Percentiles rank a stretch among this genome's conserved stretches.
These are phyloP conservation scores for Geodia barretti DNA, from an alignment of 37 sponge, comb jelly and placozoan species.

Conservation along the genomic window DNA sequence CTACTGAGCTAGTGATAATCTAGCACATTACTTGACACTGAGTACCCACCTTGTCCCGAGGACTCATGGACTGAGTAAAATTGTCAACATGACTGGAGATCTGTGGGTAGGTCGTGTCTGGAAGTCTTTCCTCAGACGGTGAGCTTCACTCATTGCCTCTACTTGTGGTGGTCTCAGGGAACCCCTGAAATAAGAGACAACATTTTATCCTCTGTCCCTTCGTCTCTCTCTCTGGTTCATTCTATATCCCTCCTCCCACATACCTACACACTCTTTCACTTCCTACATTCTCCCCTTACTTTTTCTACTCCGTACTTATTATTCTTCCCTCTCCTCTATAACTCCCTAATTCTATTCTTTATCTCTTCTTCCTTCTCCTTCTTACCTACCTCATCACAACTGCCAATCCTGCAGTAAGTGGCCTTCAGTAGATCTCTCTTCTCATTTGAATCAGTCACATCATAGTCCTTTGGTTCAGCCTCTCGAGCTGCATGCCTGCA, in stretches of 20 bases:
- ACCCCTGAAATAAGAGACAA: not conserved
- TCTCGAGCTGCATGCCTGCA: conserved; percentile 87
- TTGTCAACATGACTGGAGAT: conserved; percentile 46
- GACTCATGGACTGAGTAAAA: conserved; percentile 9
- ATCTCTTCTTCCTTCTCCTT: too few relatives aligned
- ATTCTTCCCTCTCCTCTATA: too few relatives aligned
- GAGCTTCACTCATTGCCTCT: conserved; percentile 64
- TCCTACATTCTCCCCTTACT: too few relatives aligned
- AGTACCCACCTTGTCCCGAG: conserved; percentile 27
- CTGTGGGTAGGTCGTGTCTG: conserved; percentile 52
- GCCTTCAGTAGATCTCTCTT: conserved; percentile 76
- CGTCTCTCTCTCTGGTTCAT: too few relatives aligned
- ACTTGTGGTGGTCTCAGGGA: conserved; percentile 60
- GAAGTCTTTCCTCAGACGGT: conserved; percentile 67
- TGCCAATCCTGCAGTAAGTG: conserved; percentile 66
- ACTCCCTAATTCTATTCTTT: too few relatives aligned
- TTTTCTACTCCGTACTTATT: too few relatives aligned
- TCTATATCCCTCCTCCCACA: too few relatives aligned
- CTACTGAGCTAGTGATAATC: too few relatives aligned
- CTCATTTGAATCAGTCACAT: conserved; percentile 28
- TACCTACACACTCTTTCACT: too few relatives aligned
- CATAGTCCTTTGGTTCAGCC: conserved; percentile 94
- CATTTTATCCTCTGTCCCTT: too few relatives aligned
- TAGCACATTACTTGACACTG: too few relatives aligned
- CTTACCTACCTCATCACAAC: conserved; percentile 30